phyloP scores from a whole-genome alignment of 2,797 vertebrate species.

The Acanthornis magna region DNA sequence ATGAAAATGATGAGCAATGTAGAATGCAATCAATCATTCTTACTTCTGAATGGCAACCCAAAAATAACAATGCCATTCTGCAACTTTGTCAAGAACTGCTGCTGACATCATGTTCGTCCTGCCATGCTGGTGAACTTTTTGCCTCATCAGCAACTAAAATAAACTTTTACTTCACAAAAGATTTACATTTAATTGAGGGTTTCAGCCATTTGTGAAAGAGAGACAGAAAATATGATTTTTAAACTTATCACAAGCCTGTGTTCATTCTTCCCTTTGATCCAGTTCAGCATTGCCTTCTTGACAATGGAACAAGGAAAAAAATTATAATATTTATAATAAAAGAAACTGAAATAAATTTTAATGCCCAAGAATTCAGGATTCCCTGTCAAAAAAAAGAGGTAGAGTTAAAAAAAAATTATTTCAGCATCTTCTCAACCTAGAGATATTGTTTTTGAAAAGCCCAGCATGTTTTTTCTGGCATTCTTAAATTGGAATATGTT shows the following conservation, averaged over 20 bases:
- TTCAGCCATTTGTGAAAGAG: slow-evolving; percentile 14
- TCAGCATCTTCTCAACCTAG: not conserved
- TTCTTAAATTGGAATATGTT: not conserved
- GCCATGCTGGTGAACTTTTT: slow-evolving; percentile 40
- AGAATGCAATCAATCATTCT: slow-evolving; percentile 57
- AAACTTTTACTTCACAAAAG: slow-evolving; percentile 23
- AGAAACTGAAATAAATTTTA: not conserved
- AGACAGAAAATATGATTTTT: not conserved
- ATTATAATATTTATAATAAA: not conserved
- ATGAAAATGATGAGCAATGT: slow-evolving; percentile 40
- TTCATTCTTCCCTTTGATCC: not conserved
- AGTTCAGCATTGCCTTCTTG: not conserved
- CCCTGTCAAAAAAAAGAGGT: not conserved
- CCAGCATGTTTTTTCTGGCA: not conserved
- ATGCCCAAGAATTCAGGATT: not conserved
- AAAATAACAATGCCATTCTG: slow-evolving; percentile 58
- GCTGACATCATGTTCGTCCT: slow-evolving; percentile 28
- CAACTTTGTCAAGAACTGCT: slow-evolving; percentile 49
- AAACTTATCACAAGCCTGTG: not conserved
- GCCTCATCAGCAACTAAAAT: slow-evolving; percentile 47
- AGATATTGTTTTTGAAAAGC: not conserved
- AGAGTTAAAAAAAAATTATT: not conserved
- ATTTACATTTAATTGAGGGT: slow-evolving; percentile 27
- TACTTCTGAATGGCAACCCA: slow-evolving; percentile 49
- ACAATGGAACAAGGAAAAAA: not conserved